Conservation (phyloP, 2,797 vertebrate species). For the Eulemur albifrons region DNA sequence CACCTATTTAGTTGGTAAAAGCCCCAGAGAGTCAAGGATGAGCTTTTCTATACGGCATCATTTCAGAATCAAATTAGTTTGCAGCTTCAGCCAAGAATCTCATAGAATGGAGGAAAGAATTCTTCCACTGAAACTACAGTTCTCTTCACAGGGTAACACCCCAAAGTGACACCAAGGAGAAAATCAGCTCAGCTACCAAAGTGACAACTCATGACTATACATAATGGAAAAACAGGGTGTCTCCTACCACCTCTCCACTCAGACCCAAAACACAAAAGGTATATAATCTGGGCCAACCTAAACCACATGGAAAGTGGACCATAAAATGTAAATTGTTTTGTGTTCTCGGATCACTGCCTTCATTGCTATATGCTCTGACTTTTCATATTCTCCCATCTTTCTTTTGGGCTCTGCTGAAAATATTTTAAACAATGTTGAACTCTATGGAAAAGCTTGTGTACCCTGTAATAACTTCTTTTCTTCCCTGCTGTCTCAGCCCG, state of each 20-base stretch:
- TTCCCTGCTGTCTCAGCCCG: background rate
- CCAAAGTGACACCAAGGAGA: slow-evolving; percentile 4
- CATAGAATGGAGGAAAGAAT: slow-evolving; percentile 25
- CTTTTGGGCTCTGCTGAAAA: slow-evolving; percentile 22
- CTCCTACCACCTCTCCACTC: background rate
- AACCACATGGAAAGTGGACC: background rate
- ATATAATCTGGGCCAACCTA: background rate
- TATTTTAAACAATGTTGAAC: background rate
- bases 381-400: background rate
- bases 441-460: background rate
- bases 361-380: background rate
- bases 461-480: background rate
- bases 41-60: slow-evolving; percentile 27
- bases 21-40: slow-evolving; percentile 44
- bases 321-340: background rate
- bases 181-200: slow-evolving; percentile 40
- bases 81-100: slow-evolving; percentile 15
- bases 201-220: slow-evolving; percentile 60
- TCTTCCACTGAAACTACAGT: slow-evolving; percentile 54
- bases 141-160: slow-evolving; percentile 61
- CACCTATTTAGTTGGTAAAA: background rate
- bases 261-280: slow-evolving; percentile 28
- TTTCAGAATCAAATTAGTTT: slow-evolving; percentile 57
- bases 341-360: background rate
- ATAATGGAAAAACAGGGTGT: background rate